Evolutionary conservation across 2,888 invertebrate genomes (phyloP).

Genomic region (Drosophila testacea): DNA sequence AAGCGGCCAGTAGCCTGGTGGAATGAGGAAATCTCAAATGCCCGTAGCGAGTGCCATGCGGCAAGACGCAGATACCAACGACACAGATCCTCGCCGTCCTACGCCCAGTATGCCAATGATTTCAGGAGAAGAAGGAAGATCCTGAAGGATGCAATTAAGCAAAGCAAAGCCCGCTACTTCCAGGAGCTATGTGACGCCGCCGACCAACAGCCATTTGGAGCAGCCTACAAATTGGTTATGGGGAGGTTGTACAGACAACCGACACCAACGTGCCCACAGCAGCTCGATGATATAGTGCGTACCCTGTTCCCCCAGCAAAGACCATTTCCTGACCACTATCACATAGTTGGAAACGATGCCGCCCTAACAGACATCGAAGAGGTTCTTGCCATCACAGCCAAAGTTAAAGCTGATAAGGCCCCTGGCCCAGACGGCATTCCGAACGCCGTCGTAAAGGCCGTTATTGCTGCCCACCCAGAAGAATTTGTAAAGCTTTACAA

Average conservation of each 20-base stretch:
- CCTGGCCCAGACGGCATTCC: background rate
- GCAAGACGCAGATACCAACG: too few relatives aligned
- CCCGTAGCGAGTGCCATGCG: too few relatives aligned
- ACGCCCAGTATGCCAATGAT: too few relatives aligned
- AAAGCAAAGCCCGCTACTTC: background rate
- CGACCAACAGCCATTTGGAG: background rate
- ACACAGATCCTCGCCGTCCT: too few relatives aligned
- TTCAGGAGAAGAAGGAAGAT: background rate
- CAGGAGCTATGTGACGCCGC: background rate
- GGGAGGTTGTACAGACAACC: background rate
- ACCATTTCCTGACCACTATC: too few relatives aligned
- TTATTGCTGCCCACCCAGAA: background rate
- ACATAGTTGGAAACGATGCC: too few relatives aligned
- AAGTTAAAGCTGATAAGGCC: background rate
- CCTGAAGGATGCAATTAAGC: background rate
- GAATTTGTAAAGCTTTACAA: too few relatives aligned
- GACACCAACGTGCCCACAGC: too few relatives aligned
- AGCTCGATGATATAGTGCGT: background rate
- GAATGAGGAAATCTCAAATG: too few relatives aligned
- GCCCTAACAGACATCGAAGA: background rate
- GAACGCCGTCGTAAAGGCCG: background rate
- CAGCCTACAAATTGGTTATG: background rate
- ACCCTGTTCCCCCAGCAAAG: background rate
- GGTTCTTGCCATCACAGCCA: background rate
- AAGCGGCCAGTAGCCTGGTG: too few relatives aligned